Evolutionary conservation across 2,797 vertebrate genomes (phyloP).

Genomic region (Cyclopterus lumpus): DNA sequence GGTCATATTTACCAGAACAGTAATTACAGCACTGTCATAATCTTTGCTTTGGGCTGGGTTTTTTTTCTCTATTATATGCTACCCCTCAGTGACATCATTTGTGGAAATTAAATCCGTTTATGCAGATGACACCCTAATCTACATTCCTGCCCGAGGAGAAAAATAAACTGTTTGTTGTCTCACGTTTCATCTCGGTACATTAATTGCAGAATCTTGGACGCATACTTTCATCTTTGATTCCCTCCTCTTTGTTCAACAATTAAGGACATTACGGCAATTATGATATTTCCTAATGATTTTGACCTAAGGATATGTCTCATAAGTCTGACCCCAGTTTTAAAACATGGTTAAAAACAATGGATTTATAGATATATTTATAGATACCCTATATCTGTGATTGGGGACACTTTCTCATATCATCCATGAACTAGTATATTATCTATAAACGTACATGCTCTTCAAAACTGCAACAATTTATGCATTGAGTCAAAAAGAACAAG

Average conservation of each 20-base stretch:
- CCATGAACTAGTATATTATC: no score
- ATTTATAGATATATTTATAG: no score
- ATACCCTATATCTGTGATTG: no score
- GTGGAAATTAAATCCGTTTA: background rate
- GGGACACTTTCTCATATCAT: no score
- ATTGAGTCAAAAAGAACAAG: background rate
- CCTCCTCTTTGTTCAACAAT: background rate
- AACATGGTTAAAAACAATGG: background rate
- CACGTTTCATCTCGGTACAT: background rate
- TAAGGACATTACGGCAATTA: background rate
- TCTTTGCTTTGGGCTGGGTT: background rate
- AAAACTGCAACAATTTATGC: background rate
- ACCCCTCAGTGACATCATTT: background rate
- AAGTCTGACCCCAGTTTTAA: background rate
- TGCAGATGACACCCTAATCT: background rate
- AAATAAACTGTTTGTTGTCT: background rate
- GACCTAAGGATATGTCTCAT: background rate
- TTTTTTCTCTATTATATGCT: background rate
- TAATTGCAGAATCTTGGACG: background rate
- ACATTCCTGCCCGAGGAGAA: background rate
- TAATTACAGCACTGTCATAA: background rate
- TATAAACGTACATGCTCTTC: no score
- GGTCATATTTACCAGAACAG: slow-evolving; percentile 7
- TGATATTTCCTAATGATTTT: background rate
- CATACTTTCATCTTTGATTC: background rate